Conservation (phyloP, 1,140 invertebrate species). For the Babylonia areolata region DNA sequence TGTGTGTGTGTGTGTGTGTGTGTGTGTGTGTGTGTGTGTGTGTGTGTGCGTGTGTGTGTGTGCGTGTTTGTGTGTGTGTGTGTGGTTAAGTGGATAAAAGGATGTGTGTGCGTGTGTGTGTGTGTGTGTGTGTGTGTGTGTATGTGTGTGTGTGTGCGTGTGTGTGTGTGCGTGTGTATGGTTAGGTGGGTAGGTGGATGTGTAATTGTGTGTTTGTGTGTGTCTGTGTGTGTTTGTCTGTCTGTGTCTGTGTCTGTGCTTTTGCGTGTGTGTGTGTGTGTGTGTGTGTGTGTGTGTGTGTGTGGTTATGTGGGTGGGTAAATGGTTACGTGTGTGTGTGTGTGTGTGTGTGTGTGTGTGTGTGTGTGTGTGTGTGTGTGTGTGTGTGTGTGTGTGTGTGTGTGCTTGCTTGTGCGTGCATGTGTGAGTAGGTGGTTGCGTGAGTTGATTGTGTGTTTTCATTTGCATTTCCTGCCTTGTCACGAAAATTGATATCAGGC, state of each 20-base stretch:
- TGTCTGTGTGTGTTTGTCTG: not conserved
- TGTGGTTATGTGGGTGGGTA: not conserved
- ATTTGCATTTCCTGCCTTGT: not conserved
- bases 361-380: not conserved
- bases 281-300: not conserved
- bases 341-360: constrained; percentile 20
- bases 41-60: too few species aligned
- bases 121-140: not conserved
- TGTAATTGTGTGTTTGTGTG: not conserved
- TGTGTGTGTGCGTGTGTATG: not conserved
- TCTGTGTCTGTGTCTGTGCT: not conserved
- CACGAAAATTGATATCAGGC: not conserved
- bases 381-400: constrained; percentile 12
- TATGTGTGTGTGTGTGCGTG: not conserved
- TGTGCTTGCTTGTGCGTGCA: not conserved
- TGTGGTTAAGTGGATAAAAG: not conserved
- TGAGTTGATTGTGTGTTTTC: not conserved
- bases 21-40: too few species aligned
- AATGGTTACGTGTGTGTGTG: not conserved
- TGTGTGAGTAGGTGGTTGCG: not conserved
- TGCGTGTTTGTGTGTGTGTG: too few species aligned
- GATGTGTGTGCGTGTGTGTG: not conserved
- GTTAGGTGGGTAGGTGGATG: not conserved
- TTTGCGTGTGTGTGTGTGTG: not conserved
- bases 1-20: not conserved